Base-by-base conservation (phyloP, 1,140 invertebrate genomes). In the Drosophila novamexicana region DNA sequence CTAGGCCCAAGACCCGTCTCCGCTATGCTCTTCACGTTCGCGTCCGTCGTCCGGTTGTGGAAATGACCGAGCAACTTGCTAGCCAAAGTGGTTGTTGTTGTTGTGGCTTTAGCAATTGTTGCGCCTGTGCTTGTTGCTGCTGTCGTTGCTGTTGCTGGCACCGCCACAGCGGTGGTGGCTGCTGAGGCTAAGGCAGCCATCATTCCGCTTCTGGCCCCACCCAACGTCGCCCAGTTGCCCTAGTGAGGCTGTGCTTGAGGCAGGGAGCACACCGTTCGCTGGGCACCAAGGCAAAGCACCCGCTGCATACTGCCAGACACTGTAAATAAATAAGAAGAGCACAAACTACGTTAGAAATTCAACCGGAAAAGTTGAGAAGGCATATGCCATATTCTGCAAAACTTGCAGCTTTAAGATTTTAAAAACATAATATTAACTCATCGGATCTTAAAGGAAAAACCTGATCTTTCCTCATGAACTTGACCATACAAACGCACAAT, bases 291-390 rank as follows among this genome's bases (percentile, higher is more conserved):
- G 62, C 71, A 59, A 65, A 67, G 57, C 59, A 49, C 42, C 39
- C 65, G 52, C 84, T 71, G 83, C 83, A 88, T 88, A 42, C 50
- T 36, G 63, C 69, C 65, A 42, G 36, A 34, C 42, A 52, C 81
- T 84, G 82, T 6, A 71, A 66, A 9, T 9, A 10, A 14, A 12
- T 0, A 36, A 42, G 6, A 34, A 37, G 0, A 39, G 44, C n/a
- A 52, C 0, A 18, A 16, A 10, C 6, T 9, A 36, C 6, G 16
- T 44, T 37, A 12, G 32, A 53, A n/a, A 16, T 4, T 2, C 9
- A 12, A 18, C 22, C 22, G 4, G 22, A 29, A 29, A 29, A 29
- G 22, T 5, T 29, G 4, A 0, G 22, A 0, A 29, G 3, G 22
- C 22, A 29, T 29, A 29, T 5, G 22, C 22, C 22, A 5, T 5